Conservation (phyloP, 2,797 vertebrate genomes). For the Sebastes matsubarae region DNA sequence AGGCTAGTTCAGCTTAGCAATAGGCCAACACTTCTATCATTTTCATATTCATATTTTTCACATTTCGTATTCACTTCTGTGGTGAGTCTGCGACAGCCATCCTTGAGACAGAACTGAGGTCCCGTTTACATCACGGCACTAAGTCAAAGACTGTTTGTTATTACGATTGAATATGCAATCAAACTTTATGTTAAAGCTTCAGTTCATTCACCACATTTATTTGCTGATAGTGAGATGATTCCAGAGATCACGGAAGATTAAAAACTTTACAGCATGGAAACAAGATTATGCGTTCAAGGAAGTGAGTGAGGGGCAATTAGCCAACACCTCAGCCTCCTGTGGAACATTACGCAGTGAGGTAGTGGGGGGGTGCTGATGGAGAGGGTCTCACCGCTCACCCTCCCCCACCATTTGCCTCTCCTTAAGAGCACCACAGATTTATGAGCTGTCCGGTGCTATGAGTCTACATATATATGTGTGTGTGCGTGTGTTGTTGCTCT, state of each 20-base stretch:
- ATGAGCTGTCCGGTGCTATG: slow-evolving; percentile 69
- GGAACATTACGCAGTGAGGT: slow-evolving; percentile 63
- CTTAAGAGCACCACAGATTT: slow-evolving; percentile 70
- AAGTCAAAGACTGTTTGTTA: not conserved
- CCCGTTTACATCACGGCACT: too few relatives aligned
- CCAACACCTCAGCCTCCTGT: slow-evolving; percentile 69
- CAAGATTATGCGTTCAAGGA: slow-evolving; percentile 15
- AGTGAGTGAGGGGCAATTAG: slow-evolving; percentile 73
- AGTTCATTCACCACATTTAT: not conserved
- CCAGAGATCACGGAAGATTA: not conserved
- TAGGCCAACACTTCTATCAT: too few relatives aligned
- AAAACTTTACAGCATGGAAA: not conserved
- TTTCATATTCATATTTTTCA: too few relatives aligned
- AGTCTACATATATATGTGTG: slow-evolving; percentile 20
- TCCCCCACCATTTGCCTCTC: slow-evolving; percentile 64
- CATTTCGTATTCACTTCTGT: fast-evolving
- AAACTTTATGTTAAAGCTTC: not conserved
- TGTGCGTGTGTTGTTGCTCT: slow-evolving; percentile 58
- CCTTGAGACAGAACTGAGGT: not conserved
- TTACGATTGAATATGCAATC: not conserved
- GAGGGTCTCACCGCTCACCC: slow-evolving; percentile 69
- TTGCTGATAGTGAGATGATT: not conserved
- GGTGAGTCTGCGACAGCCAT: too few relatives aligned
- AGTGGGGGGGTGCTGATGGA: slow-evolving; percentile 75
- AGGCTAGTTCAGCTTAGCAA: too few relatives aligned